Evolutionary conservation across 2,113 vertebrate species (phyloP).

Genomic region (Hemichromis elongatus): DNA sequence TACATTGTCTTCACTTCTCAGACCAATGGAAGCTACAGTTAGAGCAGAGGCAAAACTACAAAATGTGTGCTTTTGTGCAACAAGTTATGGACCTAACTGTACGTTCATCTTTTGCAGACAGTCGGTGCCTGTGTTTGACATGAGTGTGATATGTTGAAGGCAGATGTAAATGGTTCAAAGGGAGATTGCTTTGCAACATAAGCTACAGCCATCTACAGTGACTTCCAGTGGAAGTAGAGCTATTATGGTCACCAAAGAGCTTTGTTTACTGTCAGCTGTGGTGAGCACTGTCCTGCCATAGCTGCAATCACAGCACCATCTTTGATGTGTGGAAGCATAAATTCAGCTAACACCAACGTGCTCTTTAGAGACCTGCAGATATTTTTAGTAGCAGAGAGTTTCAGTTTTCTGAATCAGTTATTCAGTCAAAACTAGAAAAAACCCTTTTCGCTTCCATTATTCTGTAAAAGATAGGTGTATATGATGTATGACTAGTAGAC

Average conservation of each 20-base stretch:
- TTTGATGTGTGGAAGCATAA: slow-evolving; percentile 14
- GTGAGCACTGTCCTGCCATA: background rate
- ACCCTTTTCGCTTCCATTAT: background rate
- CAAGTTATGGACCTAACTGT: background rate
- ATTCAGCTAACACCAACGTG: background rate
- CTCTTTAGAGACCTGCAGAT: background rate
- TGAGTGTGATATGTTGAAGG: background rate
- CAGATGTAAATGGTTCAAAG: background rate
- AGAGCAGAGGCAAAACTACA: background rate
- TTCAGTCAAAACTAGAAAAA: background rate
- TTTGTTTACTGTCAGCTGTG: slow-evolving; percentile 42
- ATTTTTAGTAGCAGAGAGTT: background rate
- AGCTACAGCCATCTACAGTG: background rate
- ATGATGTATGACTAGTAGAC: background rate
- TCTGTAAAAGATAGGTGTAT: background rate
- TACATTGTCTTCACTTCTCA: background rate
- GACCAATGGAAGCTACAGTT: background rate
- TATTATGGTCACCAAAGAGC: background rate
- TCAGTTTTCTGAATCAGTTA: background rate
- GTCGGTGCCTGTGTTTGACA: background rate
- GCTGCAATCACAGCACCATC: slow-evolving; percentile 26
- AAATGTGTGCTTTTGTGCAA: background rate
- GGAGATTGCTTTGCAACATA: background rate
- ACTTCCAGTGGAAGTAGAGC: background rate
- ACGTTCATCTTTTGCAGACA: background rate